Evolutionary conservation across 2,797 vertebrate species (phyloP), one percentile per base, ranked within the genome.

Genomic region (Columba guinea): DNA sequence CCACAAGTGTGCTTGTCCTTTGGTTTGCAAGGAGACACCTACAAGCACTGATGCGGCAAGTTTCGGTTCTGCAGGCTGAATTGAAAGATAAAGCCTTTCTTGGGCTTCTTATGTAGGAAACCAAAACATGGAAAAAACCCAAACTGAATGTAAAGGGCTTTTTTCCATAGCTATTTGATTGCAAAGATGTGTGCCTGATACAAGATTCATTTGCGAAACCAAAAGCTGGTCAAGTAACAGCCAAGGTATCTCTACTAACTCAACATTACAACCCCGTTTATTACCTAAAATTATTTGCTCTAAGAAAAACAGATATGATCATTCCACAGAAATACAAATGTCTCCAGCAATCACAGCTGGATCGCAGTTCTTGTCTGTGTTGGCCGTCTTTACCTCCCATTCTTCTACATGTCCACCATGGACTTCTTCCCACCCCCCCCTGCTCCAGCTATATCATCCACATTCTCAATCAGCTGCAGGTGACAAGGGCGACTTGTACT

Each of bases 401-500:
- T 18, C 84, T 70, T 56, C 52, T 23, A 17, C 24, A 41, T 83
- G 70, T 7, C 37, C 22, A 11, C 69, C 51, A 7, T 1, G 9
- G 52, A n/a, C 64, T 44, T 20, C 64, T 83, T 44, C 62, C 68
- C 55, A 32, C 26, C 9, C 52, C 34, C 65, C 55, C 14, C 76
- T 69, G 41, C 89, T 56, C 8, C 1, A 22, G 51, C 35, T 70
- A 18, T 1, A 0, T 75, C 83, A 79, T 58, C 58, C 83, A 26
- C 0, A 0, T 41, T 46, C 76, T 60, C 39, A 0, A 2, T 11
- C 53, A 11, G 26, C 85, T 87, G 68, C 95, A 94, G 93, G 91
- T 94, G 95, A 80, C 83, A 73, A 37, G 70, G 87, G 63, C 4
- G 74, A 3, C 85, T 94, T 63, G 71, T 23, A 59, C 74, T 88